Evolutionary conservation across 2,113 vertebrate species (phyloP).

Genomic region (Setophaga coronata): DNA sequence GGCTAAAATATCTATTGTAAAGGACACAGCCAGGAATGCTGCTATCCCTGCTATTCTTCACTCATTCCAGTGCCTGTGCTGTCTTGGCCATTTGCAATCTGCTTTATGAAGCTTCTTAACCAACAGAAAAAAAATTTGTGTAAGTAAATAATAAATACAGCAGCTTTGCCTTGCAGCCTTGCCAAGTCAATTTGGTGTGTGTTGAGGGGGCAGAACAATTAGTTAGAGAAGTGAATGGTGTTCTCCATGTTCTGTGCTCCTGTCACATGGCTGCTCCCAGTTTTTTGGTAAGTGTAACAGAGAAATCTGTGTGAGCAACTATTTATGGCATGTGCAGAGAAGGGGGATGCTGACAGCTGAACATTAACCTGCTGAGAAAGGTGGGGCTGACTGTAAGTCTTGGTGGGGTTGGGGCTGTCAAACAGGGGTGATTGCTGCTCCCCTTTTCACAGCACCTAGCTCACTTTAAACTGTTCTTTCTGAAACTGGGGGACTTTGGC

Average conservation of each 20-base stretch:
- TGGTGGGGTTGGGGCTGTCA: neutral
- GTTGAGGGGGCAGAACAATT: constrained; percentile 9
- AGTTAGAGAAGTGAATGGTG: neutral
- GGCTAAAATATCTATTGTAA: neutral
- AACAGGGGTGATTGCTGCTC: neutral
- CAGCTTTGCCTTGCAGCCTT: neutral
- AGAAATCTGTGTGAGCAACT: neutral
- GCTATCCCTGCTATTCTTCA: neutral
- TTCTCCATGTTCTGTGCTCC: neutral
- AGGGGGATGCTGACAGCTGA: neutral
- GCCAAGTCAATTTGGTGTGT: neutral
- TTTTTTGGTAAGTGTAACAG: neutral
- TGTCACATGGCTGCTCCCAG: neutral
- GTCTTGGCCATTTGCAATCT: neutral
- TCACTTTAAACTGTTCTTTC: neutral
- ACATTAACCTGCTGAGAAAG: neutral
- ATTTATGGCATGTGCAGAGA: neutral
- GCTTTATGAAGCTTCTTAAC: neutral
- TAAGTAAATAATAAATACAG: constrained; percentile 1
- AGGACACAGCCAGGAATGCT: neutral
- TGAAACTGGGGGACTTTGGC: rapidly evolving
- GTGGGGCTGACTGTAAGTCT: neutral
- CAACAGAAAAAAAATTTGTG: neutral
- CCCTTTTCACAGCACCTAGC: neutral
- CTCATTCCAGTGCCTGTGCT: neutral